phyloP scores from a whole-genome alignment of 2,113 vertebrate species.

The Megaceryle torquata region DNA sequence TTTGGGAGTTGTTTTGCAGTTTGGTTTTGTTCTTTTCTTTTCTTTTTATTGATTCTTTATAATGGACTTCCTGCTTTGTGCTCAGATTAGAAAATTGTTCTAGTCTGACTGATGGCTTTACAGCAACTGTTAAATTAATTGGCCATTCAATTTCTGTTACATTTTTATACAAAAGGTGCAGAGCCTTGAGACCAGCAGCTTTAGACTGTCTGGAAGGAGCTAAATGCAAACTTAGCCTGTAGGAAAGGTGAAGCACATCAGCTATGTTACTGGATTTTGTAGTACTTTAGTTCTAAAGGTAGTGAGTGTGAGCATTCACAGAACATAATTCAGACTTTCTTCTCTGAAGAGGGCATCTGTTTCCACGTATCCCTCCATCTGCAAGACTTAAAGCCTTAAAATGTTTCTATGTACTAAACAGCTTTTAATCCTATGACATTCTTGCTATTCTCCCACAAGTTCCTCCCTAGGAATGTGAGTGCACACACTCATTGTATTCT shows the following conservation, averaged over 20 bases:
- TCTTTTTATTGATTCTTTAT: not conserved
- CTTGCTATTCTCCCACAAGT: not conserved
- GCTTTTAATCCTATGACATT: not conserved
- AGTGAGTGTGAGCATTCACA: not conserved
- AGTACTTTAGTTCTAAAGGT: not conserved
- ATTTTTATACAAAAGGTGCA: not conserved
- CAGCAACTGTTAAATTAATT: not conserved
- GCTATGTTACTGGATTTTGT: not conserved
- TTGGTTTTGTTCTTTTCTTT: not conserved
- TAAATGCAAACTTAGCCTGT: not conserved
- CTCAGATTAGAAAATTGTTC: not conserved
- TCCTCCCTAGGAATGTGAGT: accelerated
- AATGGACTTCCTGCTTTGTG: not conserved
- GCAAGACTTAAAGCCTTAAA: not conserved
- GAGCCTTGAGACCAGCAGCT: not conserved
- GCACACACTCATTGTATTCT: not conserved
- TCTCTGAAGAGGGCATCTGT: not conserved
- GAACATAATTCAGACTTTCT: not conserved
- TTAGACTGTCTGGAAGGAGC: not conserved
- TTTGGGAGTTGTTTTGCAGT: not conserved
- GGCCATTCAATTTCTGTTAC: not conserved
- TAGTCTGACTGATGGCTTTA: not conserved
- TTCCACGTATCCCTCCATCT: not conserved
- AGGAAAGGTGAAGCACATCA: not conserved
- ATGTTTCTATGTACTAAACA: not conserved